A percentile compares a stretch with the other conserved stretches of the same genome.
phyloP scores from a whole-genome alignment of 2,888 invertebrate species.

The Prosapia bicincta region DNA sequence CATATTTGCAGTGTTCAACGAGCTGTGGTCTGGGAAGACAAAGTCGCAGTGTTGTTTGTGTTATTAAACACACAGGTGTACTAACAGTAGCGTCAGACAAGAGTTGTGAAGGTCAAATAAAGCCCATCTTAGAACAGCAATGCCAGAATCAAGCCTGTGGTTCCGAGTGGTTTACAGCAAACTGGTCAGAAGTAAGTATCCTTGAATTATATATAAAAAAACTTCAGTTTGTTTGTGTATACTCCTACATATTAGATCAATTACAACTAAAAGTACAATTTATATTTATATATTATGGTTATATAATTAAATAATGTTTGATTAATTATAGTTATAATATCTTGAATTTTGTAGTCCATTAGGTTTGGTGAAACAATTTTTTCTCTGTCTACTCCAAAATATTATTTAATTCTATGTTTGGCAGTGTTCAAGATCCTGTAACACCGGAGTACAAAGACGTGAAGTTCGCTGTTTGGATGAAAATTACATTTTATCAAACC shows the following conservation, averaged over 20 bases:
- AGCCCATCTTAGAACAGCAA: slow-evolving; percentile 28
- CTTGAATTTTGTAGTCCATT: too few species aligned
- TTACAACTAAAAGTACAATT: too few species aligned
- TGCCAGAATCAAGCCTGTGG: slow-evolving; percentile 43
- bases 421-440: slow-evolving; percentile 28
- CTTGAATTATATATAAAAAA: too few species aligned
- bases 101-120: slow-evolving; percentile 55
- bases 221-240: too few species aligned
- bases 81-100: slow-evolving; percentile 50
- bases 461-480: slow-evolving; percentile 25
- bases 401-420: too few species aligned
- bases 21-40: slow-evolving; percentile 57
- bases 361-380: too few species aligned
- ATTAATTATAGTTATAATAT: too few species aligned
- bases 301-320: too few species aligned
- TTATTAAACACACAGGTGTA: slow-evolving; percentile 43
- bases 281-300: too few species aligned
- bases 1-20: slow-evolving; percentile 57
- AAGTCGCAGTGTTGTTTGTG: slow-evolving; percentile 54
- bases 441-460: slow-evolving; percentile 25
- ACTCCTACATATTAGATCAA: too few species aligned
- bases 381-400: too few species aligned
- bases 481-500: slow-evolving; percentile 10
- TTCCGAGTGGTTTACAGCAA: slow-evolving; percentile 81
- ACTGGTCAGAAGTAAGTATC: slow-evolving; percentile 62